Evolutionary conservation across 2,113 vertebrate genomes (phyloP).

Genomic region (Leptobrachium ailaonicum): DNA sequence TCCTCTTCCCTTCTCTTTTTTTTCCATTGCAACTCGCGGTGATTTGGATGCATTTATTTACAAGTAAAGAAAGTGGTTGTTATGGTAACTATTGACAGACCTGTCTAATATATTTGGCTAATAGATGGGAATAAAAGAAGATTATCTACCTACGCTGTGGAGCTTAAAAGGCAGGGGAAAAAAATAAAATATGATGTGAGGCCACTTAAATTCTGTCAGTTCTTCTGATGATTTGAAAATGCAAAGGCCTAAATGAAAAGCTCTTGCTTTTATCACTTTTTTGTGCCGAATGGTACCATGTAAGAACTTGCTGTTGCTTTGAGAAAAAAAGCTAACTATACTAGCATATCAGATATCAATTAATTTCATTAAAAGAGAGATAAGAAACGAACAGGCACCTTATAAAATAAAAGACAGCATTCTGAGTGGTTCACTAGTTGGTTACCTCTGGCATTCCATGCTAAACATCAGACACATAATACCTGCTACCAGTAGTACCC

Average conservation of each 20-base stretch:
- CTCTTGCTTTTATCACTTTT: background rate
- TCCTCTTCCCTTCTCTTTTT: background rate
- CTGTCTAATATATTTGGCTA: constrained; percentile 37
- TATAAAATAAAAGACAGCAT: too few species aligned
- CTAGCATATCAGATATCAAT: too few species aligned
- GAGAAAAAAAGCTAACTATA: too few species aligned
- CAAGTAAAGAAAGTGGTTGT: constrained; percentile 40
- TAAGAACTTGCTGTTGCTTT: too few species aligned
- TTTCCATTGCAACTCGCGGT: constrained; percentile 16
- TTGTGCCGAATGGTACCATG: background rate
- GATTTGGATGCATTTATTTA: constrained; percentile 46
- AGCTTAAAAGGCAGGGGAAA: constrained; percentile 23
- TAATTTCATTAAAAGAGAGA: too few species aligned
- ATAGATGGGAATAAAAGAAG: constrained; percentile 34
- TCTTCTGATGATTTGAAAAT: background rate
- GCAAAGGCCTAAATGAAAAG: constrained; percentile 23
- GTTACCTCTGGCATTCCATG: too few species aligned
- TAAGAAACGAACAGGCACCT: too few species aligned
- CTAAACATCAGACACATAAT: too few species aligned
- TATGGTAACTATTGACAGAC: constrained; percentile 48
- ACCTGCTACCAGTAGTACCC: too few species aligned
- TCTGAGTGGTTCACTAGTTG: too few species aligned
- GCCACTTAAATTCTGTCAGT: constrained; percentile 34
- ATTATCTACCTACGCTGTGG: constrained; percentile 45
- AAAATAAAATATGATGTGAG: constrained; percentile 29